Conservation (phyloP, 2,797 vertebrate species). For the Todus mexicanus region DNA sequence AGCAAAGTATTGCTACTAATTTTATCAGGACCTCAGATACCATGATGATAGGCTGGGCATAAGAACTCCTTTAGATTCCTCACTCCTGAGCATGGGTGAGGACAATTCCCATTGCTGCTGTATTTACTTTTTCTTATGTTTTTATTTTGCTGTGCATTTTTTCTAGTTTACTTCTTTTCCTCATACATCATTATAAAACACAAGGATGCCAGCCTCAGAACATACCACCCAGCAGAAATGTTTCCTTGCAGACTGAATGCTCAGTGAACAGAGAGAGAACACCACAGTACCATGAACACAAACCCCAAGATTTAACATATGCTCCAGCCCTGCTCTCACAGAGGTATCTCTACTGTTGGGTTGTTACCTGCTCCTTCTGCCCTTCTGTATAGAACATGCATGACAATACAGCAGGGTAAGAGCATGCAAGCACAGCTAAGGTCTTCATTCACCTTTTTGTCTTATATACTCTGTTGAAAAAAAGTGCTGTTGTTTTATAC, state of each 20-base stretch:
- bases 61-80: neutral
- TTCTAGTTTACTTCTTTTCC: neutral
- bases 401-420: neutral
- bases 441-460: neutral
- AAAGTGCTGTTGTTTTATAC: neutral
- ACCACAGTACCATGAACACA: accelerated
- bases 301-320: neutral
- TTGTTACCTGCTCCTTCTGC: neutral
- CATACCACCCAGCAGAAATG: neutral
- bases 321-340: neutral
- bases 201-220: neutral
- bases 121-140: neutral
- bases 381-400: accelerated
- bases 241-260: neutral
- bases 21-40: neutral
- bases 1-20: neutral
- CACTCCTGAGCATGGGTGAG: neutral
- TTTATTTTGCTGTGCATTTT: neutral
- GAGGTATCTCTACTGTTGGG: neutral
- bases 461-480: neutral
- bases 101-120: neutral
- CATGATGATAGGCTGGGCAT: neutral
- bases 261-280: neutral
- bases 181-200: neutral
- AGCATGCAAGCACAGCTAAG: neutral